A percentile compares a stretch with the other conserved stretches of the same genome.
Evolutionary conservation across 64 coral and sea anemone genomes (phyloP).

Genomic region (Porites australiensis): DNA sequence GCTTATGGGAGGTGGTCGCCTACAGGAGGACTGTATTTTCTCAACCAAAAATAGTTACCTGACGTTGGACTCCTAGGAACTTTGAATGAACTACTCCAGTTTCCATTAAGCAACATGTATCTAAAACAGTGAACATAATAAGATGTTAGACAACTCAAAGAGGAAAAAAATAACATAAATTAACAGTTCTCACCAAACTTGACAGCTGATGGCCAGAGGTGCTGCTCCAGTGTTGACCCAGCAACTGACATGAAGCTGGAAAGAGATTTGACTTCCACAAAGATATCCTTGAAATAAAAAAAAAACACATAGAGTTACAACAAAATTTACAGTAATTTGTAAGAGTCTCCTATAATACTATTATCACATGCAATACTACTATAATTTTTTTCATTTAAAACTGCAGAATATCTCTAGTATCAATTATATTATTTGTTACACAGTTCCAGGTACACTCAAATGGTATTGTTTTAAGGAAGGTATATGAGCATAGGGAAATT

Average conservation of each 20-base stretch:
- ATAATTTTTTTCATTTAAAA: too few relatives aligned
- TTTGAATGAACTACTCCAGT: constrained; percentile 90
- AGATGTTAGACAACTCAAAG: background rate
- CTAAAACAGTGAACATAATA: constrained; percentile 36
- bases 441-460: too few relatives aligned
- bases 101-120: constrained; percentile 89
- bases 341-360: too few relatives aligned
- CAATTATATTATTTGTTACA: too few relatives aligned
- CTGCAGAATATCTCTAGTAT: too few relatives aligned
- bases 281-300: constrained; percentile 64
- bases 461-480: too few relatives aligned
- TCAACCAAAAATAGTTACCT: constrained; percentile 47
- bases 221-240: constrained; percentile 86
- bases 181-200: constrained; percentile 84
- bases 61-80: constrained; percentile 92
- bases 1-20: too few relatives aligned
- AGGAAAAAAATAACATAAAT: background rate
- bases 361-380: too few relatives aligned
- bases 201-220: constrained; percentile 93
- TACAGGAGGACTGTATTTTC: too few relatives aligned
- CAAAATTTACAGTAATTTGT: too few relatives aligned
- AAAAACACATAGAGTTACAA: too few relatives aligned
- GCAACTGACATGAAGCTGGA: constrained; percentile 67
- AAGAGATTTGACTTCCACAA: constrained; percentile 71
- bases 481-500: too few relatives aligned